A percentile compares a stretch with the other conserved stretches of the same genome.
phyloP scores from a whole-genome alignment of 2,888 invertebrate species.

The Eupeodes latifasciatus region DNA sequence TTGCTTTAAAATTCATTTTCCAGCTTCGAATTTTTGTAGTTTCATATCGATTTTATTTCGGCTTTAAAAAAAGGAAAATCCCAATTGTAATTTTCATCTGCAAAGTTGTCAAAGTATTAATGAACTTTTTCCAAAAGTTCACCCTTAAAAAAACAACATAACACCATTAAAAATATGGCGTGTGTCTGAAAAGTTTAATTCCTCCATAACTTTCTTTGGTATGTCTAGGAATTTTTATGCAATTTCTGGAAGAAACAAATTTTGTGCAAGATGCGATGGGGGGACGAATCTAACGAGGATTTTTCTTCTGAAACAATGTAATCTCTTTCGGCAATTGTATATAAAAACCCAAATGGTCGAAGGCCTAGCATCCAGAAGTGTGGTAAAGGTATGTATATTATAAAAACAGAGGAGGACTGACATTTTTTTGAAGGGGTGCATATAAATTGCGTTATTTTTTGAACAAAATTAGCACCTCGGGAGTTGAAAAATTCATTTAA shows the following conservation, averaged over 20 bases:
- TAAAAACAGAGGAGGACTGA: neutral
- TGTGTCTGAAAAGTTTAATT: conserved; percentile 66
- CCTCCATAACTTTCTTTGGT: neutral
- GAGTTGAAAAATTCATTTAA: conserved; percentile 72
- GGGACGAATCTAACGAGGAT: neutral
- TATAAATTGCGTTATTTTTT: conserved; percentile 74
- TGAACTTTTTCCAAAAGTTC: conserved; percentile 54
- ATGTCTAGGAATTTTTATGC: conserved; percentile 48
- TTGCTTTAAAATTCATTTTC: no score
- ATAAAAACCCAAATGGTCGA: neutral
- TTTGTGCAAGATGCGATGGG: conserved; percentile 24
- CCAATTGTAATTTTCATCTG: conserved; percentile 11
- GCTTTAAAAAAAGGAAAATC: no score
- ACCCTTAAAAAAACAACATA: neutral
- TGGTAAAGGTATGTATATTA: neutral
- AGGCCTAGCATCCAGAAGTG: neutral
- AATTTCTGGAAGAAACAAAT: conserved; percentile 24
- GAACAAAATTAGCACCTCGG: conserved; percentile 70
- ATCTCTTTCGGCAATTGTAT: conserved; percentile 52
- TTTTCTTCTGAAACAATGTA: conserved; percentile 55
- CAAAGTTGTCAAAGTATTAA: conserved; percentile 58
- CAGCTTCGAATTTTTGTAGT: no score
- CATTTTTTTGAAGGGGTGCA: conserved; percentile 60
- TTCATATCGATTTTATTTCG: no score
- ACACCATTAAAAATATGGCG: conserved; percentile 56